Percentiles rank a stretch among this genome's conserved stretches.
Evolutionary conservation across 23 tunicate genomes (phyloP).

Genomic region (Styela clava): DNA sequence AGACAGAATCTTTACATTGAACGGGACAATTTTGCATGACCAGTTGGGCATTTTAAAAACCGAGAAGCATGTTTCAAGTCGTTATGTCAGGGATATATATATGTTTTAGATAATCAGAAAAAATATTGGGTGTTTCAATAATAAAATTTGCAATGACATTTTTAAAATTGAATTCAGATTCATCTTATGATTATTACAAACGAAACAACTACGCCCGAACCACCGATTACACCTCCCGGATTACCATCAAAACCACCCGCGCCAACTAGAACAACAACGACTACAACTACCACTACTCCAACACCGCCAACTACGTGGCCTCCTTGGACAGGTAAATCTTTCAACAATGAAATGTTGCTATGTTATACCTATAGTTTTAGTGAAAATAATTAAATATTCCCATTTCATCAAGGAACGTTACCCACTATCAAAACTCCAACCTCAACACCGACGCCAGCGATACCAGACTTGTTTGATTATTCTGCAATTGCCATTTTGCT

Average conservation of each 20-base stretch:
- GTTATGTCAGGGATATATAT: no score
- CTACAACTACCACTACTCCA: conserved; percentile 31
- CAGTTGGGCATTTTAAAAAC: background rate
- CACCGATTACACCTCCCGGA: conserved; percentile 28
- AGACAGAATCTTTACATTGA: no score
- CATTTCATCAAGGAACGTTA: conserved; percentile 26
- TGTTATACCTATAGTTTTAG: no score
- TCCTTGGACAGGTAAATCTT: conserved; percentile 25
- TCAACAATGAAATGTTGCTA: background rate
- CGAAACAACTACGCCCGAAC: conserved; percentile 25
- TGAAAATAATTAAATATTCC: no score
- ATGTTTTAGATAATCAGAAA: no score
- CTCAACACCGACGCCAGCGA: conserved; percentile 20
- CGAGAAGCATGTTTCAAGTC: no score
- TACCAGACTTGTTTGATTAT: conserved; percentile 26
- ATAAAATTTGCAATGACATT: no score
- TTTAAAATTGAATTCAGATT: no score
- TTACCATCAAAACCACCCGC: conserved; percentile 47
- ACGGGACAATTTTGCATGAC: background rate
- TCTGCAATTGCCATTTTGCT: conserved; percentile 1
- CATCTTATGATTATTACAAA: conserved; percentile 36
- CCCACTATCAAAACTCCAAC: conserved; percentile 29
- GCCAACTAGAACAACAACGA: conserved; percentile 43
- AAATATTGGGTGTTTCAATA: no score
- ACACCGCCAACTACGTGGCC: conserved; percentile 46